Base-by-base conservation (phyloP, 2,113 vertebrate species). In the Ursus arctos region DNA sequence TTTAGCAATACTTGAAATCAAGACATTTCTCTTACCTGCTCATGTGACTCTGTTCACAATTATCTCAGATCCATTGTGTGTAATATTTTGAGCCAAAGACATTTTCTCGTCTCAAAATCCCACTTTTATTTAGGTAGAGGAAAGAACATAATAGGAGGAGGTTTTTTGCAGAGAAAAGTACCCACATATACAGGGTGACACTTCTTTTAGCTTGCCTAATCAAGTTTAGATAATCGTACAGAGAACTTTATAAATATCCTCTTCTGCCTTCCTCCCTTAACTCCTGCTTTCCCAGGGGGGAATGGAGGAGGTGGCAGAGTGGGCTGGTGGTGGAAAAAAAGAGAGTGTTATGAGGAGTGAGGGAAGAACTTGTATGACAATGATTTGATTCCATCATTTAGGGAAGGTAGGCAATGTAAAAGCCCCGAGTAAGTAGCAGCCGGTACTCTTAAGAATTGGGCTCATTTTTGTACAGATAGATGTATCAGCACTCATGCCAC, bases 61-160 rank as follows among this genome's bases (percentile, higher is more conserved):
- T n/a, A 49, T 84, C 8, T 95, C 31, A 71, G 7, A 40, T 93
- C 53, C 33, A 65, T 22, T 74, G 9, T 47, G 24, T 87, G 12
- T 91, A 92, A 67, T 51, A 53, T 88, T 94, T 96, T 95, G 51
- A 94, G 40, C n/a, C 59, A 40, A 74, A 97, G 95, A 43, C 40
- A 65, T 69, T 88, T 91, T 91, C 19, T 2, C 33, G 3, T 81
- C 24, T 74, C 19, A 55, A 84, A 88, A 51, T 74, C 7, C 31
- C 36, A 74, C 15, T 82, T 94, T 94, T 81, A 61, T 40, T 80
- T 81, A 90, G 11, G 4, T 15, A 14, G 4, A 76, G 49, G 2
- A 65, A 31, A 77, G 22, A 15, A 9, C 6, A 47, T 61, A 53
- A 43, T 3, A 18, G 0, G 49, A 49, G 74, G 67, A 65, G 22